Evolutionary conservation across 2,797 vertebrate genomes (phyloP).

Genomic region (Trachurus trachurus): DNA sequence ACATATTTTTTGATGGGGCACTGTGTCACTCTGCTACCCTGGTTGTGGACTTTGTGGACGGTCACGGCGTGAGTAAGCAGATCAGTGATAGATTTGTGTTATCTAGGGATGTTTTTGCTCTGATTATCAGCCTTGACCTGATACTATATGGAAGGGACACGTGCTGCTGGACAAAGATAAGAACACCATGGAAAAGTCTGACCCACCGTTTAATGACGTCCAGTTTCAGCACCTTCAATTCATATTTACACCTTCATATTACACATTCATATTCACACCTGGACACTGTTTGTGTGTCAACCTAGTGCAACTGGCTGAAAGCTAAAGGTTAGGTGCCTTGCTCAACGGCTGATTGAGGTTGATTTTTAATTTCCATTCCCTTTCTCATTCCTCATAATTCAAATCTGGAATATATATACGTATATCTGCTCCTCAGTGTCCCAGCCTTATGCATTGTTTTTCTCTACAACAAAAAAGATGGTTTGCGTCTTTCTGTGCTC

Average conservation of each 20-base stretch:
- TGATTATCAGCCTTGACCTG: constrained; percentile 55
- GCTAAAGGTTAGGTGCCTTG: neutral
- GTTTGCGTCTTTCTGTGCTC: constrained; percentile 10
- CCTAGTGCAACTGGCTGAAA: neutral
- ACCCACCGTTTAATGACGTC: neutral
- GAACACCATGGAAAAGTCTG: constrained; percentile 25
- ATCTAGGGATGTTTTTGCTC: constrained; percentile 41
- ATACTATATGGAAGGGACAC: constrained; percentile 30
- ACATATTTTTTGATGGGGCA: constrained; percentile 46
- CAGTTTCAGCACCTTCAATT: neutral
- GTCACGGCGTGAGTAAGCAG: constrained; percentile 63
- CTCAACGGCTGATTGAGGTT: neutral
- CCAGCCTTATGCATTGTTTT: neutral
- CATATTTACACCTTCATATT: neutral
- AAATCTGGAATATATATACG: constrained; percentile 5
- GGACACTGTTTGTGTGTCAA: neutral
- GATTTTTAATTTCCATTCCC: neutral
- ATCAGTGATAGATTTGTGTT: constrained; percentile 66
- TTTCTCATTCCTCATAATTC: neutral
- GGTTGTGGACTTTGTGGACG: constrained; percentile 25
- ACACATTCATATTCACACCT: neutral
- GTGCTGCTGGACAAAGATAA: constrained; percentile 44
- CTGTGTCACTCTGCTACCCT: constrained; percentile 15
- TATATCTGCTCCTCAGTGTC: constrained; percentile 1
- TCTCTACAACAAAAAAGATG: constrained; percentile 15